Evolutionary conservation across 2,888 invertebrate genomes (phyloP), one percentile per base, ranked within the genome.

Genomic region (Arge pagana): DNA sequence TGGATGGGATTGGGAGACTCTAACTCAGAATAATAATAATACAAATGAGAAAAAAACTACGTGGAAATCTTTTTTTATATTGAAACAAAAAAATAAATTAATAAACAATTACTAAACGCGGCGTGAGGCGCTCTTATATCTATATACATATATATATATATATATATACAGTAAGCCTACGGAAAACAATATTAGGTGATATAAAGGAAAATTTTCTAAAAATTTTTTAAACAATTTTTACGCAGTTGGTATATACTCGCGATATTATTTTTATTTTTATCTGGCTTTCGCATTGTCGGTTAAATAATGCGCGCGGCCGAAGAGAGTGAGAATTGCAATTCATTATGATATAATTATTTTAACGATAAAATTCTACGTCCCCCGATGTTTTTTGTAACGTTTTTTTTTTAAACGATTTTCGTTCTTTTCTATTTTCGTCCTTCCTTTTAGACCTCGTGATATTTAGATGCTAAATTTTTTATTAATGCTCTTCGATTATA

Each of bases 391-490:
- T 43, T 53, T 52, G 41, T 54, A 53, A 43, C 35, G 28, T 50
- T 54, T 54, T 16, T 26, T 53, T 53, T 26, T 23, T 26, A 50
- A 42, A 31, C 41, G 19, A 43, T 16, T 36, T 53, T 55, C 41
- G 16, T 50, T 50, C 28, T 40, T 30, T 35, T 48, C 26, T 52
- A 48, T 50, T 33, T 24, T 48, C 24, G 36, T 26, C 51, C 21
- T 28, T 26, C 43, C 36, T 52, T 16, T 50, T 19, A 28, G 43
- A 35, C 56, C 61, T 62, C 63, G 74, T 73, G 74, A 74, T 74
- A 74, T 72, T 72, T 72, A 70, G 68, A 68, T 62, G 63, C 66
- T 71, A 70, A 69, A 70, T 66, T 65, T 65, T 61, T 24, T 45
- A 50, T 50, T 50, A 36, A 53, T 45, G 35, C 50, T 49, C 30